Base-by-base conservation (phyloP, 2,888 invertebrate species). In the Merodon equestris region DNA sequence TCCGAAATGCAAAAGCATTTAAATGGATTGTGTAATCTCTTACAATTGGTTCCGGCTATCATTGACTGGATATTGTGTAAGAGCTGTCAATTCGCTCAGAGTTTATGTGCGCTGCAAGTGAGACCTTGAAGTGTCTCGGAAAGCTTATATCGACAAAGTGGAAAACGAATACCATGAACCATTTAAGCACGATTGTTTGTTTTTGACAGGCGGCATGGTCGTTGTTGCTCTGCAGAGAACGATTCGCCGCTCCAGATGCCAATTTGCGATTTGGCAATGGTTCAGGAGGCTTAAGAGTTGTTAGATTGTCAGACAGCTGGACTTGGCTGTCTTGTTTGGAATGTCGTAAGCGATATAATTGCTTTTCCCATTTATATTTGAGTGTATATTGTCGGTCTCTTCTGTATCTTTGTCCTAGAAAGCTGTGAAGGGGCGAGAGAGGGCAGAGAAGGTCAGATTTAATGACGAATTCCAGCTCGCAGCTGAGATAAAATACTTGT, bases 181-280 rank as follows among this genome's bases (percentile, higher is more conserved):
- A 77, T 61, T 77, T 72, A 72, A 61, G 17, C 56, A 67, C 72
- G 56, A 57, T 67, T 71, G 48, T 66, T 66, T 60, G 44, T 34
- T 66, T 68, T 74, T 68, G 54, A 60, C 54, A 66, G 14, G 51
- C 12, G 14, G 53, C 13, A 40, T 12, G 27, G 7, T 27, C 27
- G 9, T 4, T 10, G 40, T 17, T n/a, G 12, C 36, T 0, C 36
- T 48, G 13, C 36, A 18, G 1, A 2, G 36, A 9, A 9, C 18
- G 12, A 5, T 3, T 45, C 27, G 17, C 38, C 27, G 67, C 66
- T 73, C 73, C 45, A 77, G 73, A 73, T 77, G 77, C 63, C 77
- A 68, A 77, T 77, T 67, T 77, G 14, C 48, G 61, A 77, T 77
- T 77, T 77, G 73, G 63, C 77, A 73, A 68, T 73, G 56, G 61